A percentile compares a stretch with the other conserved stretches of the same genome.
phyloP scores from a whole-genome alignment of 2,113 vertebrate genomes.

The Sphyrna mokarran region DNA sequence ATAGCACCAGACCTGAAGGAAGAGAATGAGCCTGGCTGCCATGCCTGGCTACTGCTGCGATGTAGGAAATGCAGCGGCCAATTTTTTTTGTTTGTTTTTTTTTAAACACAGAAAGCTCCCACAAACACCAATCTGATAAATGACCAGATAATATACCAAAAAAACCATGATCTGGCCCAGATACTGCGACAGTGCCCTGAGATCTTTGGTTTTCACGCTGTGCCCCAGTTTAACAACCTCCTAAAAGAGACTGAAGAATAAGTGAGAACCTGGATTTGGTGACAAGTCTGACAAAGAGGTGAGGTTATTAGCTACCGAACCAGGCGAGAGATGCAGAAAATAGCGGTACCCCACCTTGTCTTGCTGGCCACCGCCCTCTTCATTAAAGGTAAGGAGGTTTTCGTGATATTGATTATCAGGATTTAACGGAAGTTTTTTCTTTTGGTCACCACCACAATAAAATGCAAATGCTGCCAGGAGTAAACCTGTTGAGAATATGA shows the following conservation, averaged over 20 bases:
- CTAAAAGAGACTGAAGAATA: not conserved
- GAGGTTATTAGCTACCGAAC: not conserved
- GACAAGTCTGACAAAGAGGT: not conserved
- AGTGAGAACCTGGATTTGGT: not conserved
- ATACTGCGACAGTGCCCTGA: not conserved
- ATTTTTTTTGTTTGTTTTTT: too few relatives aligned
- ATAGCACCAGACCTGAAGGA: too few relatives aligned
- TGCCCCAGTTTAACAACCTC: not conserved
- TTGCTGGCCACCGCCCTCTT: slow-evolving; percentile 24
- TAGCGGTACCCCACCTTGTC: not conserved
- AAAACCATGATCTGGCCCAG: too few relatives aligned
- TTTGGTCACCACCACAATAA: not conserved
- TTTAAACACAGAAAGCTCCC: too few relatives aligned
- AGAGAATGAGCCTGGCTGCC: too few relatives aligned
- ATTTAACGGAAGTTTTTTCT: not conserved
- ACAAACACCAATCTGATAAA: too few relatives aligned
- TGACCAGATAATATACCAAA: too few relatives aligned
- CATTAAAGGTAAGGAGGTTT: not conserved
- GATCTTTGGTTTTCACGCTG: not conserved
- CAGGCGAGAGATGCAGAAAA: not conserved
- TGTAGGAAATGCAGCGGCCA: too few relatives aligned
- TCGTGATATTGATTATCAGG: not conserved
- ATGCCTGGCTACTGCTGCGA: too few relatives aligned
- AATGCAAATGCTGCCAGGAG: not conserved
- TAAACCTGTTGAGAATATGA: not conserved